Evolutionary conservation across 2,888 invertebrate species (phyloP), one percentile per base, ranked within the genome.

Genomic region (Melanargia galathea): DNA sequence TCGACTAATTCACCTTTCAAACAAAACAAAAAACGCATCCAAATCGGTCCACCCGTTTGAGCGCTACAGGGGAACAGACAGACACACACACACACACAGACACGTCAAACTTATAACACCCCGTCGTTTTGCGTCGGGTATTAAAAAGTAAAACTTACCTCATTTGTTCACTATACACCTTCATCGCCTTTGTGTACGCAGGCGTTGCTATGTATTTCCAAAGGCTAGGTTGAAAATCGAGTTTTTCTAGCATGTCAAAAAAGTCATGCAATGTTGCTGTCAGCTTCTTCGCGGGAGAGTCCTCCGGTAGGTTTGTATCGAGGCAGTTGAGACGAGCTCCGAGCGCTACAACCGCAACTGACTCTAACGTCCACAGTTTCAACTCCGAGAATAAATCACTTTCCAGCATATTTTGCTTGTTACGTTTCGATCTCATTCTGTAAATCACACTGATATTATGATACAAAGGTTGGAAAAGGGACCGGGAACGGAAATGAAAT

Each of bases 331-430:
- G 72, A 0, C 90, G 79, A 8, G 78, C 78, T 0, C 90, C 90
- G 4, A 90, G 71, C 0, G 86, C 86, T 0, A 90, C 83, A 52
- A 87, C 76, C 0, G 78, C 84, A 10, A 87, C 81, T 0, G 92
- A 93, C 76, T 95, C 95, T 24, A 95, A 77, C 0, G 93, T 90
- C 94, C 95, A 95, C 70, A 93, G 88, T 66, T 92, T 92, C 72
- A 94, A 82, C 78, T 93, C 93, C 22, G n/a, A n/a, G n/a, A n/a
- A n/a, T n/a, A n/a, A n/a, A n/a, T n/a, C n/a, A n/a, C n/a, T n/a
- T n/a, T 92, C 92, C 62, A 95, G 87, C 81, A 92, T 93, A 30
- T 92, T 82, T 0, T 91, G 82, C 6, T 83, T 80, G 68, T 93
- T 69, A 52, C 92, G 90, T 64, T 92, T 79, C 40, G 78, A 83